Percentiles rank a stretch among this genome's conserved stretches.
phyloP scores from a whole-genome alignment of 1,140 invertebrate genomes.

The Cotesia glomerata region DNA sequence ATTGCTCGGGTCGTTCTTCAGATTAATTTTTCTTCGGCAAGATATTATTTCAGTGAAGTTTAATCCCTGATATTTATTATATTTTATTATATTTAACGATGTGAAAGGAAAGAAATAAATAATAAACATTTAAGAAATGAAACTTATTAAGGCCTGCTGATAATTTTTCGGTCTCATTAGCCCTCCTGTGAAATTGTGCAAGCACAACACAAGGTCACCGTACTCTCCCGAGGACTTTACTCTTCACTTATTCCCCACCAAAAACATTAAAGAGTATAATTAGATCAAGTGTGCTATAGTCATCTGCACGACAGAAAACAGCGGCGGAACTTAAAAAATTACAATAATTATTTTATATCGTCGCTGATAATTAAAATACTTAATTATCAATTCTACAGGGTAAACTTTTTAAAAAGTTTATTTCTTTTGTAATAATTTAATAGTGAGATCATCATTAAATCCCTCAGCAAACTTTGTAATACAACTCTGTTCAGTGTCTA shows the following conservation, averaged over 20 bases:
- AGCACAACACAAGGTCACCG: slow-evolving; percentile 4
- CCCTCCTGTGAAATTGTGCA: not conserved
- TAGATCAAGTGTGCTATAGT: not conserved
- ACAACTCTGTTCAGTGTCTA: no score
- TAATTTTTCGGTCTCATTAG: not conserved
- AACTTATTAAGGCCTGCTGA: not conserved
- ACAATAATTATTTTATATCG: no score
- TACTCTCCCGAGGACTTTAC: slow-evolving; percentile 7
- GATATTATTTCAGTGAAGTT: not conserved
- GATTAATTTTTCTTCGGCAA: no score
- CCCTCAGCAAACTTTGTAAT: no score
- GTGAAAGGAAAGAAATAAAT: not conserved
- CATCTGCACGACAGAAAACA: not conserved
- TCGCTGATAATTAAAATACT: no score
- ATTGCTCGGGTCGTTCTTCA: no score
- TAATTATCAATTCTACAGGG: no score
- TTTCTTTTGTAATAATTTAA: no score
- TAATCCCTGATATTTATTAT: not conserved
- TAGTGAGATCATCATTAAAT: no score
- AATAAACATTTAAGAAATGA: not conserved
- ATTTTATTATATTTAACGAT: not conserved
- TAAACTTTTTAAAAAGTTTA: no score
- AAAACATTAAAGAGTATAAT: not conserved
- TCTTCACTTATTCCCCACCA: not conserved
- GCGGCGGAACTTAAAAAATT: not conserved